Evolutionary conservation across 1,140 invertebrate genomes (phyloP), one percentile per base, ranked within the genome.

Genomic region (Drosophila willistoni): DNA sequence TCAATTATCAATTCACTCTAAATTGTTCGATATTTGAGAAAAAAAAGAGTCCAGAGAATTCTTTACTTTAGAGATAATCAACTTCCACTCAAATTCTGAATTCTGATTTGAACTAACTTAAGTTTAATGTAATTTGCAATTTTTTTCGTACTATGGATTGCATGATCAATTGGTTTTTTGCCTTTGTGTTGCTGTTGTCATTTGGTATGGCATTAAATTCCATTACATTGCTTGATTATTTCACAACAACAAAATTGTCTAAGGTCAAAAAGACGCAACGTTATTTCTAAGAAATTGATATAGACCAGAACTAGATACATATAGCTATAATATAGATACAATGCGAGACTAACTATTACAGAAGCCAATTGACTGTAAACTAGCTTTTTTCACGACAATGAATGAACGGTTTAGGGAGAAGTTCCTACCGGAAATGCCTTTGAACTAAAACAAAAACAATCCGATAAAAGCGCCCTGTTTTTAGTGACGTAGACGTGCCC

Each of bases 271-370:
- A 22, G 19, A 22, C 19, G 19, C 19, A 1, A 44, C 42, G 64
- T 64, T 51, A 51, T 51, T 76, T 76, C 73, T 64, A 69, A 33
- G 73, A 76, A 76, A 76, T 70, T 70, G 60, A 64, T 70, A 60
- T 69, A 55, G 73, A 64, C 36, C 73, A 76, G 60, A 68, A 51
- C 72, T 66, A 60, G 64, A 51, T 59, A 68, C n/a, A 17, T 5
- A 7, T 56, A 56, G 1, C 29, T 33, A 29, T 25, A 34, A 29
- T 25, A 10, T 33, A 17, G 12, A 34, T 13, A 33, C 13, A 57
- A 14, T 34, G 36, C 14, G 14, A n/a, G 42, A 42, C 63, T 22
- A 41, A 25, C 64, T 73, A 75, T 68, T 73, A 73, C 57, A 62
- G n/a, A 75, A 56, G 56, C 22, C 71, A 75, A 75, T 73, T 75